Percentiles rank a stretch among this genome's conserved stretches.
These are phyloP conservation scores for Trichonephila inaurata DNA, from an alignment of 1,140 invertebrate genomes.

Conservation along the genomic window DNA sequence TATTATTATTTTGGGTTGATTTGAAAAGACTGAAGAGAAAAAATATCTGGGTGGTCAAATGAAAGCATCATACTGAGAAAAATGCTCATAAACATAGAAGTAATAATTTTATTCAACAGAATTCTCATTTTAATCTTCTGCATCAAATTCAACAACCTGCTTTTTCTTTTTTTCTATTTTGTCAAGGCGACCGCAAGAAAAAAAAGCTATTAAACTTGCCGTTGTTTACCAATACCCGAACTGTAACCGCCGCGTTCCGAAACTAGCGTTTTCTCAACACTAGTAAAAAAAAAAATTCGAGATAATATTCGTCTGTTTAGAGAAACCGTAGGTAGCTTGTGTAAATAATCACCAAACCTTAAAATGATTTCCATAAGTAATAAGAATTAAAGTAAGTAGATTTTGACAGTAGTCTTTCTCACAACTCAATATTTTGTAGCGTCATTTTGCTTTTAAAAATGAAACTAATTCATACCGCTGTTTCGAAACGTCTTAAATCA, in stretches of 20 bases:
- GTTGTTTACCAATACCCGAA: neutral
- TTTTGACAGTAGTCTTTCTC: neutral
- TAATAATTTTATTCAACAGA: too few species aligned
- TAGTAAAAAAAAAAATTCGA: neutral
- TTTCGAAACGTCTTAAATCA: neutral
- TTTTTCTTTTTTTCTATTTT: too few species aligned
- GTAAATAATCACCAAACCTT: neutral
- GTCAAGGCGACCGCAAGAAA: too few species aligned
- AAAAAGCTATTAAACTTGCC: neutral
- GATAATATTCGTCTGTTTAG: conserved; percentile 4
- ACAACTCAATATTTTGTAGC: neutral
- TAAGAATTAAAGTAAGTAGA: conserved; percentile 21
- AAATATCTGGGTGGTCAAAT: too few species aligned
- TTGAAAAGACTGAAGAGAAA: too few species aligned
- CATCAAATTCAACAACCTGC: too few species aligned
- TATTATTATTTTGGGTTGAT: too few species aligned
- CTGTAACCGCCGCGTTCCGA: neutral
- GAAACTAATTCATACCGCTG: neutral
- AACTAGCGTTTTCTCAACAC: conserved; percentile 53
- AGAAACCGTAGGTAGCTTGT: neutral
- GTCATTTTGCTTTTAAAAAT: neutral
- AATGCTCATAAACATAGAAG: too few species aligned
- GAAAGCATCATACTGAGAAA: too few species aligned
- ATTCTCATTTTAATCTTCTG: neutral
- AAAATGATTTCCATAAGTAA: neutral